Evolutionary conservation across 2,888 invertebrate genomes (phyloP).

Genomic region (Timandra comae): DNA sequence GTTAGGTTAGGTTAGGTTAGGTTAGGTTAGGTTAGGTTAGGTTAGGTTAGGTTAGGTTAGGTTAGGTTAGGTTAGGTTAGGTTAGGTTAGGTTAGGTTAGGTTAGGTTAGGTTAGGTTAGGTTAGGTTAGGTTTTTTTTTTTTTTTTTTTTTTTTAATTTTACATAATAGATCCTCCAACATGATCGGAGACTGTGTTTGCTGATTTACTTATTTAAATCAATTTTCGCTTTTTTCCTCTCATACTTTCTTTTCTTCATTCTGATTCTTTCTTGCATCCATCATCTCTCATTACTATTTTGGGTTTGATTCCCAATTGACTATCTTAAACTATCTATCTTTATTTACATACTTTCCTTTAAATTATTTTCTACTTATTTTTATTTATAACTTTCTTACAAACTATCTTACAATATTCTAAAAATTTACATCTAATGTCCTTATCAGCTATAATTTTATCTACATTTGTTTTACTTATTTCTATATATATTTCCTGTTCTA

Average conservation of each 20-base stretch:
- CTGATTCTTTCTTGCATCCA: no score
- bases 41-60: slow-evolving; percentile 9
- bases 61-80: slow-evolving; percentile 10
- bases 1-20: slow-evolving; percentile 10
- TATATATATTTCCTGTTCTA: background rate
- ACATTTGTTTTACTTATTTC: background rate
- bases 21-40: slow-evolving; percentile 11
- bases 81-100: slow-evolving; percentile 12
- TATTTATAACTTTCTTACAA: background rate
- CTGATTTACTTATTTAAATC: no score
- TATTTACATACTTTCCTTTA: background rate
- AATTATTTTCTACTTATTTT: slow-evolving; percentile 1
- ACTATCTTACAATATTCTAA: background rate
- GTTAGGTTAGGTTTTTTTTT: slow-evolving; percentile 2
- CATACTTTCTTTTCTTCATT: no score
- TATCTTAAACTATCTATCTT: no score
- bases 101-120: slow-evolving; percentile 6
- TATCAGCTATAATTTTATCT: background rate
- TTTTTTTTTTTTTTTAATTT: background rate
- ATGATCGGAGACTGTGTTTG: no score
- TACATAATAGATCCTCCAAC: no score
- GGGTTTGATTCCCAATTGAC: no score
- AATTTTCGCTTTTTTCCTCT: no score
- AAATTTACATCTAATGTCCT: background rate
- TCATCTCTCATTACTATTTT: no score